Base-by-base conservation (phyloP, 1,140 invertebrate genomes). In the Vanessa atalanta region DNA sequence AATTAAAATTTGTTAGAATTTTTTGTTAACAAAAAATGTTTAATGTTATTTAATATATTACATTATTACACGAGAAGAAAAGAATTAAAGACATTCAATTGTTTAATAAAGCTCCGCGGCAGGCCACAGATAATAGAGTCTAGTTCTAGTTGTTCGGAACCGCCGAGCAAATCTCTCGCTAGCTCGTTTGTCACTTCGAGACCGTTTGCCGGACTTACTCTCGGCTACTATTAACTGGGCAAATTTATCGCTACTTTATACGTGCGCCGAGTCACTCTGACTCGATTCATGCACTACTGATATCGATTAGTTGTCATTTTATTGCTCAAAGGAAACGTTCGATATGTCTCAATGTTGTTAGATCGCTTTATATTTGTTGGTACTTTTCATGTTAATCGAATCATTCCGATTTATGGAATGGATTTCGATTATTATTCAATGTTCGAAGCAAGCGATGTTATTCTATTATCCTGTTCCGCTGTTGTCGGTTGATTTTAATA, bases 161-260 rank as follows among this genome's bases (percentile, higher is more conserved):
- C 53, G 73, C 72, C 57, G 76, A 77, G 77, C 81, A 82, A 82
- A 84, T 85, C 79, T 84, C 76, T 81, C 65, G 47, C 75, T 72
- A 78, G 73, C 76, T 79, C 83, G 81, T 88, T 86, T 85, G 83
- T 86, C 84, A 84, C 79, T 85, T 81, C 68, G 78, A 73, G 67
- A 73, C 74, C 78, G 75, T 78, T 83, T 69, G 72, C 75, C 78
- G 72, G 81, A 83, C 78, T 85, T 53, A 65, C 70, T 65, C 81
- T 78, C 70, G 75, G 71, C 77, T 80, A 68, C 74, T 43, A 76
- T 80, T 80, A 79, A 75, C 76, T 77, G 75, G 73, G 75, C 61
- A 71, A 85, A 85, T 87, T 87, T 87, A 86, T 87, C 71, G 79
- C 76, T 79, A 80, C 79, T 86, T 79, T 80, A 80, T 80, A 80